Base-by-base conservation (phyloP, 2,797 vertebrate genomes). In the Anguilla obscura region DNA sequence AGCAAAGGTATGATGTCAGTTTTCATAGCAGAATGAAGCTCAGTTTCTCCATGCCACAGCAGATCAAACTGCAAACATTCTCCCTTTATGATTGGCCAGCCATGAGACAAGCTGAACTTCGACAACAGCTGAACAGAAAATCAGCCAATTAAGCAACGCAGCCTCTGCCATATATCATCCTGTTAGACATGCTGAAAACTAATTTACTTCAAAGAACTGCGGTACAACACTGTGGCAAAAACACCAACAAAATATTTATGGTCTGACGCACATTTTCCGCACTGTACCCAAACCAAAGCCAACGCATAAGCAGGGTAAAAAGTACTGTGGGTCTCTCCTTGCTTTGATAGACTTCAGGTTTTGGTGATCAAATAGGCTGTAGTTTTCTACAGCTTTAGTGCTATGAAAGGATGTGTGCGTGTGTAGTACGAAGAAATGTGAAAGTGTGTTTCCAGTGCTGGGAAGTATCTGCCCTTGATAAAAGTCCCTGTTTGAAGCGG, bases 131-230 rank as follows among this genome's bases (percentile, higher is more conserved):
- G 52, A 84, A 84, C 50, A 84, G 52, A 84, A 84, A 84, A 30
- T 30, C 83, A 18, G 58, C 48, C 33, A 54, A 85, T 85, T 88
- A 85, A 36, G 52, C 36, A 85, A 45, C 36, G 27, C 48, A 88
- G 50, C 21, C 48, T 69, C 69, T 76, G 66, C 52, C 40, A 88
- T 48, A 74, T 56, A 58, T 85, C 63, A 88, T 56, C 87, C 87
- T 76, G 63, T 85, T 56, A 83, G 84, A 85, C 66, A 76, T 56
- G 40, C 63, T 27, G 63, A 85, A 74, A 33, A 69, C 66, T 85
- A 24, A 85, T 88, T 88, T 88, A 88, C 87, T 88, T 88, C 83
- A 88, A 88, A 88, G 66, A n/a, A n/a, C 45, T 36, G 60, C 18
- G 3, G 50, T 54, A 12, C 40, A 84, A 84, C 82, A 48, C 33